Evolutionary conservation across 2,797 vertebrate species (phyloP), one percentile per base, ranked within the genome.

Genomic region (Characodon lateralis): DNA sequence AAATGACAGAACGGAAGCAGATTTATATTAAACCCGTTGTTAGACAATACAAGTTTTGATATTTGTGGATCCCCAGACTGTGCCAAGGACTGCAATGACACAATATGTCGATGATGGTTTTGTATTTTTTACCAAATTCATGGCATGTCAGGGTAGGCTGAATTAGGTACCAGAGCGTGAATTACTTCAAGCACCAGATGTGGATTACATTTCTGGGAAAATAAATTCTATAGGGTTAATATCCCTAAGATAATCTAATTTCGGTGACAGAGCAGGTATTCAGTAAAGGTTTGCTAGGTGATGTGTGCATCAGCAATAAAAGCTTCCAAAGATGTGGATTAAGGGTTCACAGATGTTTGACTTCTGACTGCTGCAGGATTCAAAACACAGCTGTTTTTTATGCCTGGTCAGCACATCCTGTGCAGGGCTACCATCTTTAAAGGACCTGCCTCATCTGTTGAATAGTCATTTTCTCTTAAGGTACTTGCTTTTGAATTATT

Each of bases 401-500:
- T 76, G 83, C 78, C 66, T 80, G 90, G 91, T 94, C 93, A 94
- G 93, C 91, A 91, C 83, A 91, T 92, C 85, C 87, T 84, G 76
- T 35, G 41, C 76, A 24, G 43, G 70, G n/a, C 72, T 43, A 28
- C 73, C 76, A 72, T 74, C 76, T 82, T 88, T 84, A 87, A 87
- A 89, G 78, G 77, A 85, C 10, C 78, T 2, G 53, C 83, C 78
- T 81, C 82, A 78, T 80, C 65, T 84, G 61, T 24, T 28, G 81
- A 28, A 43, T 56, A 9, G 59, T 76, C 76, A 81, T 79, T 83
- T 84, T 80, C 81, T 83, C 78, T 78, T 5, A 69, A 74, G 81
- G 53, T 85, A 79, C 91, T 89, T 89, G 85, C 89, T 85, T 90
- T 92, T 92, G 84, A 92, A 95, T 95, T 93, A 93, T 94, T 90